phyloP scores from a whole-genome alignment of 2,113 vertebrate genomes.

The Ictalurus punctatus region DNA sequence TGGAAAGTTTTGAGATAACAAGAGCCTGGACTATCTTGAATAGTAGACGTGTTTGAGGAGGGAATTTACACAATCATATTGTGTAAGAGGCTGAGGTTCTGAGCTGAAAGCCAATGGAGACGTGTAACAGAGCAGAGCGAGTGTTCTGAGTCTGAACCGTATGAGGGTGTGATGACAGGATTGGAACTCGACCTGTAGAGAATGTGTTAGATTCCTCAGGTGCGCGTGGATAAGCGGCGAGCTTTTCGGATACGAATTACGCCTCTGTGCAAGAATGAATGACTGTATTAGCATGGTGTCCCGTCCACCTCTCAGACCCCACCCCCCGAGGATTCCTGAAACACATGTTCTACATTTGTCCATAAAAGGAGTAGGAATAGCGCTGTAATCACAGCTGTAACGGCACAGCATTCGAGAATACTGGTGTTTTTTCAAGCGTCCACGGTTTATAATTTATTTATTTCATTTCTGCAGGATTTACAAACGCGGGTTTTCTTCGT shows the following conservation, averaged over 20 bases:
- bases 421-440: neutral
- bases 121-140: neutral
- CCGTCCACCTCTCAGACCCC: neutral
- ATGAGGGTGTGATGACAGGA: neutral
- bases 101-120: neutral
- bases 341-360: slow-evolving; percentile 6
- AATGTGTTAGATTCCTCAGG: neutral
- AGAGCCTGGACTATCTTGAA: neutral
- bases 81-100: neutral
- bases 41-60: too few species aligned
- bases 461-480: neutral
- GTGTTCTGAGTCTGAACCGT: neutral
- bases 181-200: neutral
- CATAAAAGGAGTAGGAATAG: neutral
- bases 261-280: neutral
- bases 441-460: neutral
- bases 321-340: neutral
- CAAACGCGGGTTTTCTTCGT: neutral
- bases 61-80: fast-evolving
- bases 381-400: neutral
- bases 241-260: neutral
- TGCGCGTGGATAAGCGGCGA: neutral
- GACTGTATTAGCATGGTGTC: neutral
- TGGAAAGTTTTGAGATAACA: too few species aligned
- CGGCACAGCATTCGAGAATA: neutral